Base-by-base conservation (phyloP, 2,797 vertebrate species). In the Oryzias sinensis region DNA sequence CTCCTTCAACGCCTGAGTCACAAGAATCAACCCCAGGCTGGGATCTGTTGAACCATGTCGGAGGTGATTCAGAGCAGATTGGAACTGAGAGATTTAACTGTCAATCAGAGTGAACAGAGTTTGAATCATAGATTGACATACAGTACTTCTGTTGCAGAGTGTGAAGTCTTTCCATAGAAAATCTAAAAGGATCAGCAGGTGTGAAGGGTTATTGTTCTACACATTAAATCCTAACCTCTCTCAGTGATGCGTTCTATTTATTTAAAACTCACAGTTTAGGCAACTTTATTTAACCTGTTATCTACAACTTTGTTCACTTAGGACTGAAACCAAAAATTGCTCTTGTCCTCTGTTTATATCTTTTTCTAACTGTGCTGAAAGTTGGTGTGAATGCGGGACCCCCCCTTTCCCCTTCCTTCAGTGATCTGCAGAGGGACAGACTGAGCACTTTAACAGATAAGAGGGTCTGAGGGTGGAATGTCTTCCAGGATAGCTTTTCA, bases 401-500 rank as follows among this genome's bases (percentile, higher is more conserved):
- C 45, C 44, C 18, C 58, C 22, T 43, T 57, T 56, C 16, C 43
- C 53, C 4, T 27, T 22, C 20, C 20, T 33, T 18, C 56, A 65
- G 53, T 74, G 51, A 70, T 63, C 60, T 16, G 49, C 53, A 46
- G 55, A 62, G 59, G 56, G 54, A 56, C 62, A 68, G 74, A 68
- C 61, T 65, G 79, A 76, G 83, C 74, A 83, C 81, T 79, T 81
- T 80, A 76, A 85, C 66, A 69, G 70, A 79, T 13, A 60, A 73
- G 82, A 50, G 48, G 53, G 57, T 70, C 70, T 63, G 64, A 81
- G 47, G 60, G 73, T 37, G 63, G 47, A 68, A 74, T 43, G 86
- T 91, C 86, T 90, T 88, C 84, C 87, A 80, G 74, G 64, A 78
- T 72, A 66, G 62, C 57, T 68, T 76, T 82, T 81, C 65, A 89